Percentiles rank a stretch among this genome's conserved stretches.
phyloP scores from a whole-genome alignment of 2,888 invertebrate species.

The Tenthredo amoena region DNA sequence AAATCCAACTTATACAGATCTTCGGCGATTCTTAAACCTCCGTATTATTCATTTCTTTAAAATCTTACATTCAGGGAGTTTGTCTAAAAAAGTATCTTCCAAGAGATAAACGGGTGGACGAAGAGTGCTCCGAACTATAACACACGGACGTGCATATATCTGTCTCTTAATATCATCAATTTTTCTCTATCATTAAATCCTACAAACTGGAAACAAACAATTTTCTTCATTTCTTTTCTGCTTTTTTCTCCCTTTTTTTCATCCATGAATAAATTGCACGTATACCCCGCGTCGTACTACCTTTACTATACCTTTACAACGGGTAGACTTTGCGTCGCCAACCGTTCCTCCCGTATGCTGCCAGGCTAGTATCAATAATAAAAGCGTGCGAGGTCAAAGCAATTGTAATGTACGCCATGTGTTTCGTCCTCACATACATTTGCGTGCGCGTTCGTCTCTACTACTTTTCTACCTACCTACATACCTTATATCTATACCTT shows the following conservation, averaged over 20 bases:
- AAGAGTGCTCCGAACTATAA: not conserved
- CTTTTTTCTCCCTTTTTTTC: slow-evolving; percentile 33
- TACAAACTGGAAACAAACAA: not conserved
- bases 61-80: not conserved
- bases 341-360: slow-evolving; percentile 5
- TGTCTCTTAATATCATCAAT: not conserved
- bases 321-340: slow-evolving; percentile 46
- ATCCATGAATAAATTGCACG: slow-evolving; percentile 40
- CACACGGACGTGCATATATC: not conserved
- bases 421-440: slow-evolving; percentile 46
- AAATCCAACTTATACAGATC: not conserved
- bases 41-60: not conserved
- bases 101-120: too few species aligned
- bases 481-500: not conserved
- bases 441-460: slow-evolving; percentile 12
- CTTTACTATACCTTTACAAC: not conserved
- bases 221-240: slow-evolving; percentile 13
- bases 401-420: slow-evolving; percentile 68
- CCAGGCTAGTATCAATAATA: slow-evolving; percentile 69
- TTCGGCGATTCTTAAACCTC: not conserved
- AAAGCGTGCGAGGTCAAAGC: slow-evolving; percentile 73
- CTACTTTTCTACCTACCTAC: slow-evolving; percentile 2
- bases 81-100: not conserved
- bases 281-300: not conserved
- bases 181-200: not conserved